Evolutionary conservation across 1,140 invertebrate genomes (phyloP), one percentile per base, ranked within the genome.

Genomic region (Coboldia fuscipes): DNA sequence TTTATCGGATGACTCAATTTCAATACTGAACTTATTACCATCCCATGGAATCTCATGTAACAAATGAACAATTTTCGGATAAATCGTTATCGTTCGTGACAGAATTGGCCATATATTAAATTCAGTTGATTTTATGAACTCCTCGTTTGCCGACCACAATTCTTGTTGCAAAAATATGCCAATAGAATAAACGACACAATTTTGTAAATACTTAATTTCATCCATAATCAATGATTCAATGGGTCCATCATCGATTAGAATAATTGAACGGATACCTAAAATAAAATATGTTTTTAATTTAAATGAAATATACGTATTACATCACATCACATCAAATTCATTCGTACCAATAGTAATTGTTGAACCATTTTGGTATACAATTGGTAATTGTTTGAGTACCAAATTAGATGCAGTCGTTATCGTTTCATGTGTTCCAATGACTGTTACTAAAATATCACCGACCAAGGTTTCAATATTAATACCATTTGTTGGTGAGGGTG

Each of bases 61-160:
- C 24, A 54, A 32, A 18, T 51, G 51, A 0, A 51, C 51, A 8
- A 50, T 51, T 23, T 49, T 53, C 4, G 51, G 49, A 22, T 54
- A 54, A 1, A 54, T 21, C 17, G 45, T 39, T 0, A 21, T 30
- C 1, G 43, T 41, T 0, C 42, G 41, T n/a, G 43, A 37, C 2
- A 48, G 42, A 34, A 54, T 48, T n/a, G 51, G 45, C 51, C 51
- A 54, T 2, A 54, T 53, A 39, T 51, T 50, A 32, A 54, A 54
- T 20, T 51, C 51, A 3, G 54, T 27, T 2, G 50, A 46, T 12
- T 41, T 42, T 10, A 54, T 50, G 7, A 47, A 37, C 12, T 45
- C 36, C 22, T 51, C 46, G 4, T 50, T 34, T 3, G 21, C 36
- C 5, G 40, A 42, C 18, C 50, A 54, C 2, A 54, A 29, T 31